Base-by-base conservation (phyloP, 2,888 invertebrate species). In the Xylota sylvarum region DNA sequence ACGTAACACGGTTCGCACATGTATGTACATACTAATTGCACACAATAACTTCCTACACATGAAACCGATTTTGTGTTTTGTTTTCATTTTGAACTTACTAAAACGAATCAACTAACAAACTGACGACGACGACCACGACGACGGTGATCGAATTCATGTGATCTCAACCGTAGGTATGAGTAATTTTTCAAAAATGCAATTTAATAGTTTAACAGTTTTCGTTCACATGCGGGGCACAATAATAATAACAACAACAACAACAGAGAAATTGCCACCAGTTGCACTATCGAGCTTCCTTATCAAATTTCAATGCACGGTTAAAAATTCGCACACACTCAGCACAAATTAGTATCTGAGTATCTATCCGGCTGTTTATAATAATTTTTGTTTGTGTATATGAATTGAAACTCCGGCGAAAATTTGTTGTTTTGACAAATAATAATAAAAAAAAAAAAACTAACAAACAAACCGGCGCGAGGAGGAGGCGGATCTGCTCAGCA, bases 161-260 rank as follows among this genome's bases (percentile, higher is more conserved):
- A 80, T 76, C 84, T 74, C 80, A 80, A 69, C 77, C 58, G 17
- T 72, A 43, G 32, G 43, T 37, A 30, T 80, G 80, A 85, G 64
- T 79, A 79, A 74, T 50, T 65, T 80, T 65, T 70, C 10, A 84
- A 74, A 79, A 74, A 79, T 79, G 84, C 73, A 85, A 80, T 46
- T 72, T 46, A 72, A 80, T 80, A 85, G 58, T 76, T 84, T 69
- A 2, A 58, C 35, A 70, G 10, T 52, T 14, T 10, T 37, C 30
- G 30, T 30, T 37, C 23, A 27, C 64, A 55, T 60, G 23, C n/a
- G 62, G 12, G 55, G 46, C 30, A 27, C 56, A 10, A 30, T 32
- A 35, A 60, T 4, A 37, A 37, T 1, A 37, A 37, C 23, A 37
- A 46, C n/a, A 19, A 35, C 46, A 40, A 14, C 5, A 52, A 9